Conservation (phyloP, 1,140 invertebrate genomes). For the Macrobrachium rosenbergii region DNA sequence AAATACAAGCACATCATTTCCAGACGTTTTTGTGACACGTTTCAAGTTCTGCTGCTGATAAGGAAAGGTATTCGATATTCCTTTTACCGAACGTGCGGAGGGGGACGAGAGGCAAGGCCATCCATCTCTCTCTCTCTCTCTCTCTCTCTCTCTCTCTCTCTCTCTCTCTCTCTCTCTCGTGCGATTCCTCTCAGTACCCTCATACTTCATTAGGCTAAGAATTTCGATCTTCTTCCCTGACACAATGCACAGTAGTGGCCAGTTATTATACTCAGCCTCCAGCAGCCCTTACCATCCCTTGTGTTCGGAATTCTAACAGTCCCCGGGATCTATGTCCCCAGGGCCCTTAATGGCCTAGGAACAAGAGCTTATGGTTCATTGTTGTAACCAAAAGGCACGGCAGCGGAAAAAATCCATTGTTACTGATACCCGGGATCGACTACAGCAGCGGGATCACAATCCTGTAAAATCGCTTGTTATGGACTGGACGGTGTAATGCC, state of each 20-base stretch:
- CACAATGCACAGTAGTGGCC: slow-evolving; percentile 12
- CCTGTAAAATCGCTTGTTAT: slow-evolving; percentile 41
- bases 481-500: background rate
- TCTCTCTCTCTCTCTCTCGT: background rate
- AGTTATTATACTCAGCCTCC: background rate
- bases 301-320: too few relatives aligned
- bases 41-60: too few relatives aligned
- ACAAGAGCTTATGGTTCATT: background rate
- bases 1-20: too few relatives aligned
- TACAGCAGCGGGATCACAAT: slow-evolving; percentile 1
- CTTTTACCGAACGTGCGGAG: too few relatives aligned
- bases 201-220: slow-evolving; percentile 23
- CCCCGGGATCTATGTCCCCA: background rate
- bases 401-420: slow-evolving; percentile 38
- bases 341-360: background rate
- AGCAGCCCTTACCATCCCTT: background rate
- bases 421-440: slow-evolving; percentile 27
- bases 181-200: background rate
- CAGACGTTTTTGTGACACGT: too few relatives aligned
- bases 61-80: too few relatives aligned
- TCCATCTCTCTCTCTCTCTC: background rate
- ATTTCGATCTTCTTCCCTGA: background rate
- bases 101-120: too few relatives aligned
- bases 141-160: background rate
- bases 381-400: background rate